Conservation (phyloP, 2,888 invertebrate genomes). For the Neocrepidodera transversa region DNA sequence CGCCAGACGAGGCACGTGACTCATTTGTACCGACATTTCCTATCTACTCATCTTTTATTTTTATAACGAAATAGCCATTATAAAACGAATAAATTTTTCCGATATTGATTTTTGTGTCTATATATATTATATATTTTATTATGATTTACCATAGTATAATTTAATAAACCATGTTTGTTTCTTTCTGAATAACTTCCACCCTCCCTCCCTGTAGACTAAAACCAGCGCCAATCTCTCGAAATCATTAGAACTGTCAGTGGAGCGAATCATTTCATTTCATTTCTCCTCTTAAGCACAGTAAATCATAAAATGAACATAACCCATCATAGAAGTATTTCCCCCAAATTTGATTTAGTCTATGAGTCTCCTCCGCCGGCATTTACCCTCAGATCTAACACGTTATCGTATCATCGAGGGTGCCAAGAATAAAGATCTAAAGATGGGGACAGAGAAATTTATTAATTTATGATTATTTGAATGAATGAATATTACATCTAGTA, state of each 20-base stretch:
- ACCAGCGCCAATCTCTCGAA: slow-evolving; percentile 9
- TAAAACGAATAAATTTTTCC: too few relatives aligned
- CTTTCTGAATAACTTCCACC: too few relatives aligned
- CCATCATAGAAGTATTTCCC: slow-evolving; percentile 36
- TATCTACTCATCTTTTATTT: too few relatives aligned
- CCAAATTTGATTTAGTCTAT: slow-evolving; percentile 41
- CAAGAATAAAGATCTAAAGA: slow-evolving; percentile 18
- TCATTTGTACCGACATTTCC: too few relatives aligned
- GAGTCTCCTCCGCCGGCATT: slow-evolving; percentile 37
- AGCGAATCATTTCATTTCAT: slow-evolving; percentile 23
- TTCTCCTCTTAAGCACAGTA: slow-evolving; percentile 18
- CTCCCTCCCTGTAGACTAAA: background rate
- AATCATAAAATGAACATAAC: slow-evolving; percentile 32
- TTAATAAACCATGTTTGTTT: too few relatives aligned
- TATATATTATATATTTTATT: too few relatives aligned
- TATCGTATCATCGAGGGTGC: slow-evolving; percentile 45
- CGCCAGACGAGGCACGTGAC: too few relatives aligned
- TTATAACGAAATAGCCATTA: too few relatives aligned
- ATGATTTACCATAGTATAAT: too few relatives aligned
- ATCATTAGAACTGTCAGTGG: slow-evolving; percentile 15
- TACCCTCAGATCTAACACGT: slow-evolving; percentile 46
- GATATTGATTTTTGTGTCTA: too few relatives aligned
- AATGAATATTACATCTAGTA: too few relatives aligned
- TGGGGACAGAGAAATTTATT: background rate
- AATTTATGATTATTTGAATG: too few relatives aligned